These are phyloP conservation scores for Brachypalpus laphriformis DNA, from an alignment of 2,888 invertebrate genomes.

Conservation along the genomic window DNA sequence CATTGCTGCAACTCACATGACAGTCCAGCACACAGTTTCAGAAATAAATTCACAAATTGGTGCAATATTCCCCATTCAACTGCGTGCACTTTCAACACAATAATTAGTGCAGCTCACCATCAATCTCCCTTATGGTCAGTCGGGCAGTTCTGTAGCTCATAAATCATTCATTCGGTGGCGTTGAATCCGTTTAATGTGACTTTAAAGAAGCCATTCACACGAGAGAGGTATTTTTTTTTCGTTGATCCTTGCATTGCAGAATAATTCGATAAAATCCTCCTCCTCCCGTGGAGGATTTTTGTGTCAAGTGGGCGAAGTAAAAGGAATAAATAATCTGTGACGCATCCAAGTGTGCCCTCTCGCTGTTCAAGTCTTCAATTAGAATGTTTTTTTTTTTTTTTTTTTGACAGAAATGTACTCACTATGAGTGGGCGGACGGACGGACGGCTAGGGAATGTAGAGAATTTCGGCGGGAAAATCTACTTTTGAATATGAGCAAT, in stretches of 20 bases:
- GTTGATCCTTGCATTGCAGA: background rate
- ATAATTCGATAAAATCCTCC: conserved; percentile 23
- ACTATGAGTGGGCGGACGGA: too few relatives aligned
- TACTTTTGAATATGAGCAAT: conserved; percentile 27
- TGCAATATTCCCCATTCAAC: conserved; percentile 3
- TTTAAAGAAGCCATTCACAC: conserved; percentile 62
- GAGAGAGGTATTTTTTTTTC: conserved; percentile 3
- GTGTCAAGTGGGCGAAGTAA: conserved; percentile 10
- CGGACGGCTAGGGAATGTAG: conserved; percentile 45
- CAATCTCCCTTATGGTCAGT: conserved; percentile 34
- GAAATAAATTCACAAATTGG: background rate
- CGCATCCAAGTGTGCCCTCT: conserved; percentile 13
- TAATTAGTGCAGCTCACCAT: conserved; percentile 63
- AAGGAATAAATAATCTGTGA: conserved; percentile 35
- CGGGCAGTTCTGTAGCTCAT: conserved; percentile 34
- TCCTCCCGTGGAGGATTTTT: conserved; percentile 30
- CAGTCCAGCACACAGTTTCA: background rate
- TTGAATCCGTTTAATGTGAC: conserved; percentile 57
- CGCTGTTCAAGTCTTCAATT: conserved; percentile 19
- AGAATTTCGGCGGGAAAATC: conserved; percentile 46
- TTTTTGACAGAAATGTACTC: conserved; percentile 56
- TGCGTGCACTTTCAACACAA: conserved; percentile 66
- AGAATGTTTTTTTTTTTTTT: conserved; percentile 20
- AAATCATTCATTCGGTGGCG: conserved; percentile 65
- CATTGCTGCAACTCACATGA: background rate